Conservation (phyloP, 2,797 vertebrate species). For the Pteronotus mesoamericanus region DNA sequence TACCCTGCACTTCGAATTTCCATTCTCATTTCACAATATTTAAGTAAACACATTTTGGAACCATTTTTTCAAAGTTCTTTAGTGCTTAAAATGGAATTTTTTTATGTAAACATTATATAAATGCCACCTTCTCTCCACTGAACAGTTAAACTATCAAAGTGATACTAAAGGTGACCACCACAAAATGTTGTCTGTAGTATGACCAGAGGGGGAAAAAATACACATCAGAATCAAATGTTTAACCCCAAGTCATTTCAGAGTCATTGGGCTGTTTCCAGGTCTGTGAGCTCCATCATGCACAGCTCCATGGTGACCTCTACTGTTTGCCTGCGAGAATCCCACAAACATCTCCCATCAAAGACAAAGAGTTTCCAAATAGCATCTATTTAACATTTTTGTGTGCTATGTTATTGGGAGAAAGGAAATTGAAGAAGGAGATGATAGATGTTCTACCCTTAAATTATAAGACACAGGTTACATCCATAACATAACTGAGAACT, state of each 20-base stretch:
- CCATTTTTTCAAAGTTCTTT: constrained; percentile 74
- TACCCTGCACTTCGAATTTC: constrained; percentile 80
- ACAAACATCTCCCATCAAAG: background rate
- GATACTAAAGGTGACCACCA: background rate
- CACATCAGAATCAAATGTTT: background rate
- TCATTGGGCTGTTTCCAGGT: background rate
- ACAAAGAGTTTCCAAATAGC: background rate
- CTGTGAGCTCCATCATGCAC: constrained; percentile 22
- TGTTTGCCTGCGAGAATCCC: constrained; percentile 40
- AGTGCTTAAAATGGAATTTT: constrained; percentile 71
- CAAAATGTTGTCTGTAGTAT: background rate
- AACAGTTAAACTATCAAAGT: constrained; percentile 55
- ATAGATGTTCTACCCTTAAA: background rate
- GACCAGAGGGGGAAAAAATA: background rate
- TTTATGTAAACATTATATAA: constrained; percentile 71
- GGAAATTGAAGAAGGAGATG: constrained; percentile 9
- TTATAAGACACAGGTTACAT: background rate
- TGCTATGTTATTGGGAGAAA: background rate
- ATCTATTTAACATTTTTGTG: background rate
- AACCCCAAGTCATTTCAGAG: constrained; percentile 21
- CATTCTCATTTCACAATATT: constrained; percentile 83
- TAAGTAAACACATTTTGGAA: constrained; percentile 87
- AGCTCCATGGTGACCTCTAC: constrained; percentile 70
- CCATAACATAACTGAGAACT: background rate
- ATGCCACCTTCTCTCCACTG: constrained; percentile 42